Base-by-base conservation (phyloP, 2,888 invertebrate species). In the Ceratothoa steindachneri region DNA sequence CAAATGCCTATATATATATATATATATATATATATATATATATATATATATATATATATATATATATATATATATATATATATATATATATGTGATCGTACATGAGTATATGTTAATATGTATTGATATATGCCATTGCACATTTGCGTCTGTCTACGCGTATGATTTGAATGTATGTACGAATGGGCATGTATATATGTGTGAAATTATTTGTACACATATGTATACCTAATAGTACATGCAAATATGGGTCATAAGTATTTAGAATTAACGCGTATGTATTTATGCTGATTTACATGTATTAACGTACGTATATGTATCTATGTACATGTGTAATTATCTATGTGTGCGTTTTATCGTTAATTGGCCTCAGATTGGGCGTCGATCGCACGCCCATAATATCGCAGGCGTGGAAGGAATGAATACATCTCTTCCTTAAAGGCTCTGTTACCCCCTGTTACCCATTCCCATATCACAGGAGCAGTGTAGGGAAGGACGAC, bases 21-120 rank as follows among this genome's bases (percentile, higher is more conserved):
- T 70, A 29, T 66, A 4, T 70, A 70, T 70, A 66, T 70, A 64
- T 55, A 28, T 64, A 28, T 64, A 70, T 70, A 70, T 70, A 64
- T 70, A 64, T 64, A 64, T 69, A 70, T 64, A 70, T 30, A 69
- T 60, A 65, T 64, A 55, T 60, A 70, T 70, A 29, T 30, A 28
- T 30, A 64, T 64, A 70, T 55, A 68, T 22, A n/a, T 51, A 68
- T 29, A 69, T 60, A 65, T 64, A 55, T 60, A 70, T 70, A 29
- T 30, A 28, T 30, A 64, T 64, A 70, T 55, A n/a, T n/a, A n/a
- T n/a, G n/a, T n/a, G n/a, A n/a, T n/a, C n/a, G n/a, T n/a, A n/a
- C n/a, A 22, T 3, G 15, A 64, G n/a, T 24, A 60, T 60, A 60
- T 64, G 22, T 15, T 24, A 55, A 52, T 69, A 52, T 30, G 24